phyloP scores from a whole-genome alignment of 2,888 invertebrate genomes.

The Ennomos fuscantarius region DNA sequence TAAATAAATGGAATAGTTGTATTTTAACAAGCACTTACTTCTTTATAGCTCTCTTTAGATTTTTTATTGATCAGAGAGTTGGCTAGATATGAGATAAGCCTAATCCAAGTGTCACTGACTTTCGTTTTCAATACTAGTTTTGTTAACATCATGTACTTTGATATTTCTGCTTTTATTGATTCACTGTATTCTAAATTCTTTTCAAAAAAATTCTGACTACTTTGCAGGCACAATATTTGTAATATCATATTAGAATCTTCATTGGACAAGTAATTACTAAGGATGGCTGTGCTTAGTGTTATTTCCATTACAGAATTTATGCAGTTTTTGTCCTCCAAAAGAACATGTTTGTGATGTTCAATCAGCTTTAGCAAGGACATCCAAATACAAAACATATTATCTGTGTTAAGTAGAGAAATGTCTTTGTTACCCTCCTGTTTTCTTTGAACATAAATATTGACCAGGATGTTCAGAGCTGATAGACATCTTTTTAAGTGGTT shows the following conservation, averaged over 20 bases:
- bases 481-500: slow-evolving; percentile 61
- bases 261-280: slow-evolving; percentile 45
- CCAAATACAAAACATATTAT: slow-evolving; percentile 47
- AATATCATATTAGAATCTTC: slow-evolving; percentile 50
- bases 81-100: slow-evolving; percentile 47
- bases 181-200: slow-evolving; percentile 47
- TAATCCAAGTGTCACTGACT: slow-evolving; percentile 55
- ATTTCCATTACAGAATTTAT: slow-evolving; percentile 54
- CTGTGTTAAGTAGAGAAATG: slow-evolving; percentile 42
- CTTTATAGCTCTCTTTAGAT: slow-evolving; percentile 40
- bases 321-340: slow-evolving; percentile 47
- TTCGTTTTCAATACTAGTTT: slow-evolving; percentile 51
- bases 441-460: slow-evolving; percentile 47
- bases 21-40: slow-evolving; percentile 45
- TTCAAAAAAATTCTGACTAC: slow-evolving; percentile 47
- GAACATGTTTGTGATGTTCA: slow-evolving; percentile 46
- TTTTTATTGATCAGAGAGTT: slow-evolving; percentile 54
- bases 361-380: slow-evolving; percentile 52
- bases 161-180: slow-evolving; percentile 46
- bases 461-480: slow-evolving; percentile 59
- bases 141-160: slow-evolving; percentile 58
- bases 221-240: slow-evolving; percentile 61
- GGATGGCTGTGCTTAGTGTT: slow-evolving; percentile 48
- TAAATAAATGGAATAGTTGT: no score
- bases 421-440: slow-evolving; percentile 30